Evolutionary conservation across 2,113 vertebrate species (phyloP).

Genomic region (Ictalurus punctatus): DNA sequence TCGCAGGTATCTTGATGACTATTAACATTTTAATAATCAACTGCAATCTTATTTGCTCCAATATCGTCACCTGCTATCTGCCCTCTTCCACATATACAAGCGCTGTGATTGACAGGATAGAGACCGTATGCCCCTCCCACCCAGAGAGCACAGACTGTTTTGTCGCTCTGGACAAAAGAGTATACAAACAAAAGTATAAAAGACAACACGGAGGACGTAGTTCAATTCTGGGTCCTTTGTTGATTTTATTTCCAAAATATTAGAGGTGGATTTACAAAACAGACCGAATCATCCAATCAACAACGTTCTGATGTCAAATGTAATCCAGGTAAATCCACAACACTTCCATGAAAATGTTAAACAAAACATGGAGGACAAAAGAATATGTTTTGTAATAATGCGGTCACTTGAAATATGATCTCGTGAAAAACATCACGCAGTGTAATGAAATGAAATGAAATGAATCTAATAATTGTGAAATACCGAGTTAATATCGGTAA

Average conservation of each 20-base stretch:
- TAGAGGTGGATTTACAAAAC: neutral
- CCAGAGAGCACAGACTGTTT: neutral
- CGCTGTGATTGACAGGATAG: neutral
- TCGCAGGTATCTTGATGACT: neutral
- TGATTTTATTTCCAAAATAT: neutral
- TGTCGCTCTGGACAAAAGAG: neutral
- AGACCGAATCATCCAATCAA: neutral
- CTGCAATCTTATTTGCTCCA: neutral
- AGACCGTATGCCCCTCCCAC: neutral
- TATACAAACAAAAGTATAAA: neutral
- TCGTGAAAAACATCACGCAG: neutral
- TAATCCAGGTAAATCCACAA: neutral
- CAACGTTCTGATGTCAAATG: neutral
- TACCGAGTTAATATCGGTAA: neutral
- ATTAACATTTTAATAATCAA: neutral
- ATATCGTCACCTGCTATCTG: neutral
- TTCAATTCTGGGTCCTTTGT: neutral
- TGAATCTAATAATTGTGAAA: neutral
- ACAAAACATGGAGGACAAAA: neutral
- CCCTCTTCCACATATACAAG: neutral
- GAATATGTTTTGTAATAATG: neutral
- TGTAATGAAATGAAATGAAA: neutral
- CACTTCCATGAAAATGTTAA: neutral
- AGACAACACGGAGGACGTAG: neutral
- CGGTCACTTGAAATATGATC: too few species aligned